Evolutionary conservation across 2,113 vertebrate species (phyloP).

Genomic region (Nothocercus julius): DNA sequence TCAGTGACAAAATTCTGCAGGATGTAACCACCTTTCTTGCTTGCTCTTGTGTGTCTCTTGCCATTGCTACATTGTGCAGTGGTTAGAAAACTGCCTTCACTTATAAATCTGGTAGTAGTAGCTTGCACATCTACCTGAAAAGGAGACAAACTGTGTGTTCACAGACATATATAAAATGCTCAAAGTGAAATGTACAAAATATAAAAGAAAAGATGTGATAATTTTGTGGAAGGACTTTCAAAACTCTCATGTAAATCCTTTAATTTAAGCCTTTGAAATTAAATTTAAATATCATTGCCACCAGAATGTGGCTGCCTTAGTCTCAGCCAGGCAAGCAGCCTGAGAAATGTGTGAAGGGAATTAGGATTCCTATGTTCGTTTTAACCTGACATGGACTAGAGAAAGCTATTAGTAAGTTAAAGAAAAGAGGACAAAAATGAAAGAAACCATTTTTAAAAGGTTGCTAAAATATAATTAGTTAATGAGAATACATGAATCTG

Average conservation of each 20-base stretch:
- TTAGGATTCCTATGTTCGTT: background rate
- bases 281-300: slow-evolving; percentile 39
- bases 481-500: background rate
- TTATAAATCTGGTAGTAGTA: background rate
- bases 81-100: background rate
- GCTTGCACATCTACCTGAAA: background rate
- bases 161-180: background rate
- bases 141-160: background rate
- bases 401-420: background rate
- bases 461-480: background rate
- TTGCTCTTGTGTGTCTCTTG: background rate
- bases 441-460: background rate
- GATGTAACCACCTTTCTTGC: background rate
- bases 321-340: background rate
- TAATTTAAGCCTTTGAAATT: slow-evolving; percentile 54
- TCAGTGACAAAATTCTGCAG: background rate
- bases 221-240: slow-evolving; percentile 3
- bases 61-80: background rate
- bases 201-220: background rate
- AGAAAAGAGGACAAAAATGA: background rate
- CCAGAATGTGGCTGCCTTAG: background rate
- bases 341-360: background rate
- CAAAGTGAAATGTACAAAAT: background rate
- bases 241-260: slow-evolving; percentile 18
- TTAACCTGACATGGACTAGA: background rate